Evolutionary conservation across 2,888 invertebrate genomes (phyloP), one percentile per base, ranked within the genome.

Genomic region (Meteorus cinctellus): DNA sequence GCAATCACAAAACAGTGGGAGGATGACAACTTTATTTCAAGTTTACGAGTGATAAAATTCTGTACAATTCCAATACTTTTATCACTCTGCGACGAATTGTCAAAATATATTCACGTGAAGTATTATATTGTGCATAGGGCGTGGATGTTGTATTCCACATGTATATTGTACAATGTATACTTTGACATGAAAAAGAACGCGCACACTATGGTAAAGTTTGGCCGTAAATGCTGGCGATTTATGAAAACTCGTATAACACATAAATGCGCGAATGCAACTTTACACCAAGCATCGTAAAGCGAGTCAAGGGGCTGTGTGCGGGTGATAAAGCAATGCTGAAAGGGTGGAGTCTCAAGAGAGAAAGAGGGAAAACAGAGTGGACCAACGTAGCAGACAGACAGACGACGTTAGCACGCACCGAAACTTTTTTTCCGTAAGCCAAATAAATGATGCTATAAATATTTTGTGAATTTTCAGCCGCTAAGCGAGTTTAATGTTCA

Each of bases 391-490:
- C 68, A 76, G 55, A 34, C 66, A 16, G 63, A 72, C 68, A 68
- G 45, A 68, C 48, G 29, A 14, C 51, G 31, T 70, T 75, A 79
- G 66, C 77, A 76, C 74, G 60, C 73, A 76, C 69, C 75, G 75
- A 72, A 85, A 85, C 77, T 84, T 84, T 81, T 78, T 55, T 62
- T 68, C 6, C 76, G 77, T 83, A 83, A 86, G 83, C 84, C 82
- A 81, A 86, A 86, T 78, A 83, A 83, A 86, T 82, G 83, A 81
- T 79, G 71, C 80, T 79, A 82, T 86, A 86, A 86, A 86, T 85
- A 84, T 84, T 81, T 82, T 72, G 78, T 75, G 76, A 79, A 81
- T 82, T 85, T 81, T 82, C 78, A 77, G 78, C 76, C 65, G 73
- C n/a, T 48, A 48, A 48, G 29, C 48, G 27, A 41, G 41, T 66